These are phyloP conservation scores for Masticophis lateralis DNA, from an alignment of 2,797 vertebrate genomes.

Conservation along the genomic window DNA sequence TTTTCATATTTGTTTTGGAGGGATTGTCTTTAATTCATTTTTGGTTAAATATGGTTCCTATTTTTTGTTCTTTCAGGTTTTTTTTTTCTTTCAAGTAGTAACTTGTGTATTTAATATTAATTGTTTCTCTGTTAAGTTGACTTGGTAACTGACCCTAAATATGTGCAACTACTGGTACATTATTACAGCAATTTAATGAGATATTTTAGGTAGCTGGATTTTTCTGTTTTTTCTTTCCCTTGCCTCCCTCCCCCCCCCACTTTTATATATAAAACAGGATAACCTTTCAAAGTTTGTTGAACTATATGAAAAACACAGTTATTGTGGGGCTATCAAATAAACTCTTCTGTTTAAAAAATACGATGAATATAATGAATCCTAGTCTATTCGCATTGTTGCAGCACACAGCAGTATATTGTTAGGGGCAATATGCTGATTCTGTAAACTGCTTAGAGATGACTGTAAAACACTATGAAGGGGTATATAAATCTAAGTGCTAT, in stretches of 20 bases:
- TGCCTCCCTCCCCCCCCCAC: background rate
- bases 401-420: background rate
- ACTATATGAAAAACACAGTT: background rate
- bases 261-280: background rate
- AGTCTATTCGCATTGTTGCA: background rate
- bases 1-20: background rate
- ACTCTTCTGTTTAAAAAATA: background rate
- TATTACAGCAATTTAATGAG: background rate
- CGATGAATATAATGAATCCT: background rate
- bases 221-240: background rate
- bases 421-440: background rate
- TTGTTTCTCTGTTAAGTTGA: background rate
- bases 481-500: background rate
- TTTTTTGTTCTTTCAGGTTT: background rate
- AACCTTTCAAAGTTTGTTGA: background rate
- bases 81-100: background rate
- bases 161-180: background rate
- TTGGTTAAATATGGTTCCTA: background rate
- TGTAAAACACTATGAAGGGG: background rate
- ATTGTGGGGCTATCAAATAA: background rate
- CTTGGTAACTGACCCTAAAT: background rate
- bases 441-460: background rate
- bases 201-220: background rate
- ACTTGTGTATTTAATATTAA: background rate
- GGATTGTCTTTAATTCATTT: background rate